These are phyloP conservation scores for Meandrina meandrites DNA, from an alignment of 92 coral and sea anemone genomes.

Conservation along the genomic window DNA sequence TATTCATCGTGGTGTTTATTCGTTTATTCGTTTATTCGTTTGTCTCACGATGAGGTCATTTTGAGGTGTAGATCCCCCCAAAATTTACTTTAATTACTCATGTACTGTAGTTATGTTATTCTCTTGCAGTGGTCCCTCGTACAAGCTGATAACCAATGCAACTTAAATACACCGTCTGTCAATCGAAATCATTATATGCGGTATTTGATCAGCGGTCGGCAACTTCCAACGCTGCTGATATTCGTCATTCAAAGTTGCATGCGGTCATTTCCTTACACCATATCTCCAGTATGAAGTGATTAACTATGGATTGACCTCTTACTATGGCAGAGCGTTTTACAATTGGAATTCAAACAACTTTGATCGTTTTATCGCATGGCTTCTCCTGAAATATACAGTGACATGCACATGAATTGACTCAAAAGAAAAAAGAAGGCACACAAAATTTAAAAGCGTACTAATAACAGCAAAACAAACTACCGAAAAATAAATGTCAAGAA, in stretches of 20 bases:
- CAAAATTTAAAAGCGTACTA: not conserved
- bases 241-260: not conserved
- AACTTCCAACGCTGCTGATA: constrained; percentile 2
- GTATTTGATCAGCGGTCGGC: constrained; percentile 11
- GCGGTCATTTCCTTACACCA: not conserved
- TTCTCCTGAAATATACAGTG: not conserved
- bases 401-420: not conserved
- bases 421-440: not conserved
- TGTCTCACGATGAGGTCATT: no score
- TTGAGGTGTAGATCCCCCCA: no score
- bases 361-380: not conserved
- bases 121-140: not conserved
- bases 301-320: not conserved
- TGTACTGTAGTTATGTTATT: not conserved
- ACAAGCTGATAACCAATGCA: not conserved
- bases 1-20: no score
- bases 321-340: not conserved
- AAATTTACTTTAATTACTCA: not conserved
- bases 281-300: not conserved
- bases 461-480: no score
- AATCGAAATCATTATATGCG: not conserved
- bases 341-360: constrained; percentile 3
- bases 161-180: not conserved
- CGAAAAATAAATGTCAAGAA: no score
- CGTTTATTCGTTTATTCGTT: no score